Conservation (phyloP, 2,113 vertebrate genomes). For the Psilopogon haemacephalus region DNA sequence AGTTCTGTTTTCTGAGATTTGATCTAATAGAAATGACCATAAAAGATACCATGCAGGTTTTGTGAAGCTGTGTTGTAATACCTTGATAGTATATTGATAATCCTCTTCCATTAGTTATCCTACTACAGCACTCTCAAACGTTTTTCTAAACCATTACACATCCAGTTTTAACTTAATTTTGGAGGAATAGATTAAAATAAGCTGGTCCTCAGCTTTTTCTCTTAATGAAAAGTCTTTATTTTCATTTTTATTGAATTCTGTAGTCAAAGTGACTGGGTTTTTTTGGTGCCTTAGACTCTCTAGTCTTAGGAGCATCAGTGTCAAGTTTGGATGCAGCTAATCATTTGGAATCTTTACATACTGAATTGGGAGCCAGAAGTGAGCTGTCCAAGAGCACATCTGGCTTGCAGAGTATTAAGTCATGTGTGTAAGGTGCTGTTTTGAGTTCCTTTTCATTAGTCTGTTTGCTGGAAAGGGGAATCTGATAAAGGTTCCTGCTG, state of each 20-base stretch:
- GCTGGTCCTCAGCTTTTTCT: background rate
- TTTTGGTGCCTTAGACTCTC: background rate
- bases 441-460: background rate
- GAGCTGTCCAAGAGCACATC: conserved; percentile 27
- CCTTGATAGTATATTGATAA: background rate
- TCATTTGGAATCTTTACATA: conserved; percentile 23
- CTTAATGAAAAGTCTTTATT: background rate
- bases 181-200: background rate
- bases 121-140: background rate
- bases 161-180: background rate
- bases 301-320: background rate
- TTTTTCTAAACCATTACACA: background rate
- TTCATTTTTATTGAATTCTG: background rate
- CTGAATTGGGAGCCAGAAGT: background rate
- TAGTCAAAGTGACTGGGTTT: background rate
- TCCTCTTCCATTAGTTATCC: background rate
- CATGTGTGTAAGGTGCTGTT: conserved; percentile 21
- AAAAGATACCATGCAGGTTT: background rate
- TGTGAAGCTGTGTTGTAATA: background rate
- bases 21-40: background rate
- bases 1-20: background rate
- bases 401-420: conserved; percentile 14
- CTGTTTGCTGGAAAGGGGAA: conserved; percentile 1
- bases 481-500: conserved; percentile 8
- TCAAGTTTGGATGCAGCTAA: background rate